phyloP scores from a whole-genome alignment of 2,113 vertebrate species.

The Planiliza haematocheilus region DNA sequence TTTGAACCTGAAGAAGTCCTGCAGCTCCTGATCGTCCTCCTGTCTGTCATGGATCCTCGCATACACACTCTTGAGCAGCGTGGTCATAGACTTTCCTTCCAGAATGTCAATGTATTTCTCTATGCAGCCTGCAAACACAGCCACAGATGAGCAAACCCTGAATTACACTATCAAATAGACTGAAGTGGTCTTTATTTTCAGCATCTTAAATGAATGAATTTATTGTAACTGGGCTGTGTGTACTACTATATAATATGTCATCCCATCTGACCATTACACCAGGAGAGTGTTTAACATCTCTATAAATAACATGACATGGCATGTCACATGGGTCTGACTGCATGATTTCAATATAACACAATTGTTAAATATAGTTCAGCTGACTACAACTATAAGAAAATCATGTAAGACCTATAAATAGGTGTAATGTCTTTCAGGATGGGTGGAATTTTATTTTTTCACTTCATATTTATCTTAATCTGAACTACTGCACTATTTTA shows the following conservation, averaged over 20 bases:
- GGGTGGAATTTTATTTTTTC: background rate
- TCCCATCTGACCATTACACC: conserved; percentile 16
- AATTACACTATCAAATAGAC: too few relatives aligned
- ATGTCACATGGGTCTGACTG: conserved; percentile 22
- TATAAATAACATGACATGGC: conserved; percentile 42
- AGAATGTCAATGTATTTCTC: conserved; percentile 78
- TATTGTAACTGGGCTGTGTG: background rate
- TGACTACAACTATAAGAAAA: background rate
- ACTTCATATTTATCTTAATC: too few relatives aligned
- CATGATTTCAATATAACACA: conserved; percentile 29
- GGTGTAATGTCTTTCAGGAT: background rate
- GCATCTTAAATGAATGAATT: background rate
- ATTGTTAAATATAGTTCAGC: conserved; percentile 30
- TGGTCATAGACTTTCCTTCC: conserved; percentile 74
- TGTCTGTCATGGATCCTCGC: conserved; percentile 71
- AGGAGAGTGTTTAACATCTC: conserved; percentile 32
- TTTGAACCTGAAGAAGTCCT: conserved; percentile 81
- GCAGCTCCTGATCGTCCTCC: conserved; percentile 78
- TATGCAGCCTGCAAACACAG: conserved; percentile 70
- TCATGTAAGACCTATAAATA: too few relatives aligned
- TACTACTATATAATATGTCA: conserved; percentile 19
- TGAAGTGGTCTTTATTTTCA: too few relatives aligned
- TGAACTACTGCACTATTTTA: too few relatives aligned
- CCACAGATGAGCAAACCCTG: background rate
- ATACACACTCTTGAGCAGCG: conserved; percentile 75